These are phyloP conservation scores for Nephrotoma flavescens DNA, from an alignment of 2,888 invertebrate genomes.

Conservation along the genomic window DNA sequence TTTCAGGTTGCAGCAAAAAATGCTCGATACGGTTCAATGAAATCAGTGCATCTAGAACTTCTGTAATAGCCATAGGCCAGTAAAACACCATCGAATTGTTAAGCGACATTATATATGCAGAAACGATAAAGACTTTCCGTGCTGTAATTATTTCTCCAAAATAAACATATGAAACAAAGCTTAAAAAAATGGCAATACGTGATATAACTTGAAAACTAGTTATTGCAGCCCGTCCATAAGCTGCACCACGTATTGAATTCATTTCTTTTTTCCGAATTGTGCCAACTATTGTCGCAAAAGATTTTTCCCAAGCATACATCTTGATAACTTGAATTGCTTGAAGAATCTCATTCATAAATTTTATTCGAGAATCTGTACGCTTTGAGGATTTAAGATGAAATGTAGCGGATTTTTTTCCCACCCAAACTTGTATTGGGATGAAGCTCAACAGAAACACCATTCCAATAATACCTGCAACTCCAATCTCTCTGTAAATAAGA, in stretches of 20 bases:
- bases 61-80: conserved; percentile 63
- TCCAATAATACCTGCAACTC: conserved; percentile 52
- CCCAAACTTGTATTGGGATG: conserved; percentile 59
- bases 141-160: conserved; percentile 52
- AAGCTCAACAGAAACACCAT: conserved; percentile 54
- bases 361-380: conserved; percentile 70
- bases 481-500: conserved; percentile 44
- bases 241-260: conserved; percentile 47
- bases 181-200: conserved; percentile 62
- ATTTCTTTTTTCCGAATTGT: conserved; percentile 59
- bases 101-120: conserved; percentile 66
- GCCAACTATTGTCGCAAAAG: conserved; percentile 58
- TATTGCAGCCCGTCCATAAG: conserved; percentile 50
- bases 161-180: conserved; percentile 52
- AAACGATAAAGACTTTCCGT: conserved; percentile 61
- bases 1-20: conserved; percentile 35
- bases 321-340: conserved; percentile 73
- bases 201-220: conserved; percentile 62
- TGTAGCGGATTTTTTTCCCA: conserved; percentile 51
- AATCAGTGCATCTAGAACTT: conserved; percentile 59
- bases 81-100: conserved; percentile 66
- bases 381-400: conserved; percentile 55
- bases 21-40: conserved; percentile 56
- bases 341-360: conserved; percentile 80
- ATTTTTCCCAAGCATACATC: conserved; percentile 80